Conservation (phyloP, 2,113 vertebrate genomes). For the Albula goreensis region DNA sequence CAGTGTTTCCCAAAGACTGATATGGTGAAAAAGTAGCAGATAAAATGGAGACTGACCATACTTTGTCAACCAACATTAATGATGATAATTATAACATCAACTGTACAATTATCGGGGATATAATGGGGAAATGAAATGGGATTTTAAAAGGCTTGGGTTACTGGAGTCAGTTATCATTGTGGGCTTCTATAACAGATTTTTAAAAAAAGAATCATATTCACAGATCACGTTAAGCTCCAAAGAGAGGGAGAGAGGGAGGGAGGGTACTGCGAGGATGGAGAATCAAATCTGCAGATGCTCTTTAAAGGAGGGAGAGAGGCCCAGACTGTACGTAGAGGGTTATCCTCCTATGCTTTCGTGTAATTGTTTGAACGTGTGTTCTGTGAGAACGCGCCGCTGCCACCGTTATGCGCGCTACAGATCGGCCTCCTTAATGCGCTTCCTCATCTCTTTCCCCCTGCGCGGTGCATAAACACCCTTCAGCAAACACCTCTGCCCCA, state of each 20-base stretch:
- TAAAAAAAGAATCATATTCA: neutral
- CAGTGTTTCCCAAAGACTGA: neutral
- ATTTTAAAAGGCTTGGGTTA: neutral
- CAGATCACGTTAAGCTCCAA: neutral
- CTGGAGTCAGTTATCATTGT: neutral
- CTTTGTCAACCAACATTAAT: neutral
- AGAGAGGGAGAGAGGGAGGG: neutral
- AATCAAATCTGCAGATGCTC: neutral
- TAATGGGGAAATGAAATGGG: neutral
- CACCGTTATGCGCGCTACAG: neutral
- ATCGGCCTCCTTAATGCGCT: conserved; percentile 17
- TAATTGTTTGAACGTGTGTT: conserved; percentile 22
- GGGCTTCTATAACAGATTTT: neutral
- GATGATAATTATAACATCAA: neutral
- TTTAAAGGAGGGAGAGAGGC: conserved; percentile 15
- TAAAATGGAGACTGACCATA: neutral
- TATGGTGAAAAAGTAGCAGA: neutral
- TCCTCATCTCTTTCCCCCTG: conserved; percentile 5
- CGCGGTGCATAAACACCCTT: conserved; percentile 9
- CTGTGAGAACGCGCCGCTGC: conserved; percentile 9
- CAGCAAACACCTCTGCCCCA: conserved; percentile 17
- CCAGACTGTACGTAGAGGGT: conserved; percentile 8
- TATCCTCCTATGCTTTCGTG: conserved; percentile 17
- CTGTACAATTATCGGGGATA: neutral
- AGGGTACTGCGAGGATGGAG: neutral